A percentile compares a stretch with the other conserved stretches of the same genome.
Evolutionary conservation across 2,888 invertebrate species (phyloP).

Genomic region (Hydrotaea diabolus): DNA sequence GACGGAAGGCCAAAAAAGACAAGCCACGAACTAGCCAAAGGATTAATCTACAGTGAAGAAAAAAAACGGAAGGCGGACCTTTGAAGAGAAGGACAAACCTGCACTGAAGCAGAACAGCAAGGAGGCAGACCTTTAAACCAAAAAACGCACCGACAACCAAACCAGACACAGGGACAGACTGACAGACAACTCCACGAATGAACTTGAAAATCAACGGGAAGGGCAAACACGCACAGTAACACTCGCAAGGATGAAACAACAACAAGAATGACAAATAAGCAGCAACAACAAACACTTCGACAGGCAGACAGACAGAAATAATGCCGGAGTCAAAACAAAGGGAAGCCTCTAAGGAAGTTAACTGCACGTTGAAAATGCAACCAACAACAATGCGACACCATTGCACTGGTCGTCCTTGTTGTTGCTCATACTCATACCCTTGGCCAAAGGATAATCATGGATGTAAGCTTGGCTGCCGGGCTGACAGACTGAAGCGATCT

Average conservation of each 20-base stretch:
- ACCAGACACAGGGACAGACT: too few relatives aligned
- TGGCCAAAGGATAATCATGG: conserved; percentile 14
- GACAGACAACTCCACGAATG: too few relatives aligned
- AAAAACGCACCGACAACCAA: background rate
- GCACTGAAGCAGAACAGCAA: too few relatives aligned
- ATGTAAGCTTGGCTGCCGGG: conserved; percentile 7
- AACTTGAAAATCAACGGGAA: background rate
- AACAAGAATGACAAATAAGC: too few relatives aligned
- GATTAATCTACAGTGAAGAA: too few relatives aligned
- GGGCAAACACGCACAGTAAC: background rate
- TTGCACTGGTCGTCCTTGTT: conserved; percentile 23
- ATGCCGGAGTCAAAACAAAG: conserved; percentile 55
- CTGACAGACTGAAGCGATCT: too few relatives aligned
- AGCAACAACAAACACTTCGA: background rate
- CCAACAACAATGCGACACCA: conserved; percentile 35
- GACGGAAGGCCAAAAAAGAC: background rate
- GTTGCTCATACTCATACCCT: background rate
- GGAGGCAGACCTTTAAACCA: too few relatives aligned
- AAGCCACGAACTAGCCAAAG: background rate
- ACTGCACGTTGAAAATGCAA: conserved; percentile 64
- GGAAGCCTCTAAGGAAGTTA: conserved; percentile 49
- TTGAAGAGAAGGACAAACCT: too few relatives aligned
- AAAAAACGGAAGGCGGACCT: too few relatives aligned
- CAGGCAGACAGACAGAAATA: conserved; percentile 37
- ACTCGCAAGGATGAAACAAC: background rate